These are phyloP conservation scores for Microchirus variegatus DNA, from an alignment of 2,797 vertebrate species.

Conservation along the genomic window DNA sequence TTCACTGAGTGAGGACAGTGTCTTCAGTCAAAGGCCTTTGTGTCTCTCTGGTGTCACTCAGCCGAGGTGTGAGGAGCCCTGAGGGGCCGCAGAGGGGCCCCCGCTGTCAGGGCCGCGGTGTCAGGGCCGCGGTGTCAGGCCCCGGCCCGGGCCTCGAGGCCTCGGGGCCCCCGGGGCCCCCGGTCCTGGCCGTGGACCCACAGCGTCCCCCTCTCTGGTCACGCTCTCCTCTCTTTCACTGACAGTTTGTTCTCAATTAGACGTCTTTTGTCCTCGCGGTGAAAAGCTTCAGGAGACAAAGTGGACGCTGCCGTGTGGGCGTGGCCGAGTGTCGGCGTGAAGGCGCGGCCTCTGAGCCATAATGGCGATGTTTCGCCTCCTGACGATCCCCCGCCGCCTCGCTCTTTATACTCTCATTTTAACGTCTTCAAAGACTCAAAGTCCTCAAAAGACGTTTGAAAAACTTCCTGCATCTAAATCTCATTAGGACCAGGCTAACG, in stretches of 20 bases:
- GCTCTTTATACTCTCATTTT: slow-evolving; percentile 59
- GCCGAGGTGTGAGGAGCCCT: slow-evolving; percentile 33
- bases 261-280: slow-evolving; percentile 69
- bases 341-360: slow-evolving; percentile 59
- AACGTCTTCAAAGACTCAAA: slow-evolving; percentile 37
- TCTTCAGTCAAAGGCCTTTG: slow-evolving; percentile 70
- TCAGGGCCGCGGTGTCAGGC: slow-evolving; percentile 31
- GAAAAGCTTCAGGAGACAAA: slow-evolving; percentile 70
- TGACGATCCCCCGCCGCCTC: slow-evolving; percentile 15
- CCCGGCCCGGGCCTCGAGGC: slow-evolving; percentile 20
- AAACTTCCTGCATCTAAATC: slow-evolving; percentile 61
- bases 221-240: slow-evolving; percentile 77
- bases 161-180: no score
- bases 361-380: slow-evolving; percentile 66
- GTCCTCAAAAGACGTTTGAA: slow-evolving; percentile 59
- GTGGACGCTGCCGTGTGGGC: slow-evolving; percentile 69
- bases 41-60: slow-evolving; percentile 74
- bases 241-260: slow-evolving; percentile 86
- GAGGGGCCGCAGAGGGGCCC: slow-evolving; percentile 26
- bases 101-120: slow-evolving; percentile 34
- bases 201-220: slow-evolving; percentile 61
- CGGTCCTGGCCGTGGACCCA: slow-evolving; percentile 46
- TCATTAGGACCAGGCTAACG: slow-evolving; percentile 16
- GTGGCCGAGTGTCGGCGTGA: slow-evolving; percentile 39
- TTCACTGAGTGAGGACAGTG: slow-evolving; percentile 63